Evolutionary conservation across 1,140 invertebrate genomes (phyloP).

Genomic region (Ganaspis sp.): DNA sequence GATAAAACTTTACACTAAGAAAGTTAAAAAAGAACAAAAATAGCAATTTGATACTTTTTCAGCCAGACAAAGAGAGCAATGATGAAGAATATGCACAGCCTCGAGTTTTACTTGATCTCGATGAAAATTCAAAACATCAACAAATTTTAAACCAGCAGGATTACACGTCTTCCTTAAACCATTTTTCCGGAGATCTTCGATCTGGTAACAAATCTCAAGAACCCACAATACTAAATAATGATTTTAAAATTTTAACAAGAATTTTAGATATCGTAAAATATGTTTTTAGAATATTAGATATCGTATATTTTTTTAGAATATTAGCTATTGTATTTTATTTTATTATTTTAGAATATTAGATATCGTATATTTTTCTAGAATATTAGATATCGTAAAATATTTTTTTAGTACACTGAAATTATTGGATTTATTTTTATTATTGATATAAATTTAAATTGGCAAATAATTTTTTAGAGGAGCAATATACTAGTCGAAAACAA

Average conservation of each 20-base stretch:
- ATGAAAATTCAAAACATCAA: constrained; percentile 70
- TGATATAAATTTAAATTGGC: too few species aligned
- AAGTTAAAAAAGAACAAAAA: neutral
- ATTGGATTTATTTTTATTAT: too few species aligned
- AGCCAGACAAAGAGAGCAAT: constrained; percentile 71
- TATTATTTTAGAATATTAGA: too few species aligned
- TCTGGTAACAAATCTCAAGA: neutral
- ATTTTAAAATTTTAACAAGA: too few species aligned
- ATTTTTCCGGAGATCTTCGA: constrained; percentile 45
- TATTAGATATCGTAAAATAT: too few species aligned
- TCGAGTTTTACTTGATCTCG: constrained; percentile 70
- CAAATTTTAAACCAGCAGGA: constrained; percentile 48
- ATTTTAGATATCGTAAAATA: too few species aligned
- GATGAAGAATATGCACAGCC: constrained; percentile 66
- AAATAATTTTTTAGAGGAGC: constrained; percentile 42
- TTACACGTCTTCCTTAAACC: constrained; percentile 32
- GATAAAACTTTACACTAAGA: too few species aligned
- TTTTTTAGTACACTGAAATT: too few species aligned
- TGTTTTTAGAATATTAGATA: too few species aligned
- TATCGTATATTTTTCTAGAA: too few species aligned
- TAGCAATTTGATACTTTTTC: constrained; percentile 38
- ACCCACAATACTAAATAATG: neutral
- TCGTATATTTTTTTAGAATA: too few species aligned
- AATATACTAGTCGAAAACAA: constrained; percentile 57
- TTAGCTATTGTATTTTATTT: too few species aligned